Evolutionary conservation across 35 echinoderm and acorn worm genomes (phyloP).

Genomic region (Chiridota heheva): DNA sequence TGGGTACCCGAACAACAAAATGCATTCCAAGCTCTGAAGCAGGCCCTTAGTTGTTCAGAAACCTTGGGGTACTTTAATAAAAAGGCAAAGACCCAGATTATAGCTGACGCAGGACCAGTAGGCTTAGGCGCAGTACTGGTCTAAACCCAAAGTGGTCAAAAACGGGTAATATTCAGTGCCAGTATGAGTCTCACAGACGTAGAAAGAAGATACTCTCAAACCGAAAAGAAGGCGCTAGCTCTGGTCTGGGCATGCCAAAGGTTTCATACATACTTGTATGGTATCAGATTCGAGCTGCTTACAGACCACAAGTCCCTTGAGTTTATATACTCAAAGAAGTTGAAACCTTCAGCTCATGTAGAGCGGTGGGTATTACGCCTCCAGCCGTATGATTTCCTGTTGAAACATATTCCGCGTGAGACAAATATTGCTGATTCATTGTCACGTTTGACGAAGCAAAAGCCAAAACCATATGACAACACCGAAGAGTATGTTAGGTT

Average conservation of each 20-base stretch:
- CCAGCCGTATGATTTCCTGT: not conserved
- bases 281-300: constrained; percentile 30
- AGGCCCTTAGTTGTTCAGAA: constrained; percentile 27
- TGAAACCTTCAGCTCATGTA: constrained; percentile 43
- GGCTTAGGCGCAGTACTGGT: constrained; percentile 52
- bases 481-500: constrained; percentile 11
- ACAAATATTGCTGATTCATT: not conserved
- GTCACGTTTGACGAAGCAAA: not conserved
- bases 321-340: constrained; percentile 14
- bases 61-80: constrained; percentile 62
- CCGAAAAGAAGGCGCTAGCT: constrained; percentile 51
- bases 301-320: constrained; percentile 60
- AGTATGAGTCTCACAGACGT: constrained; percentile 39
- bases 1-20: constrained; percentile 30
- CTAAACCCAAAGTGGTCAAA: not conserved
- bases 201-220: constrained; percentile 57
- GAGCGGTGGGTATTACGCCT: constrained; percentile 45
- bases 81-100: constrained; percentile 29
- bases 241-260: constrained; percentile 51
- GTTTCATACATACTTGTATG: constrained; percentile 60
- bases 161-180: constrained; percentile 9
- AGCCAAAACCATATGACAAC: not conserved
- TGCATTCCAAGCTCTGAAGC: constrained; percentile 44
- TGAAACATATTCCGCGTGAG: not conserved
- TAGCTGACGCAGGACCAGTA: constrained; percentile 53